Base-by-base conservation (phyloP, 92 coral and sea anemone species). In the Palythoa grandiflora region DNA sequence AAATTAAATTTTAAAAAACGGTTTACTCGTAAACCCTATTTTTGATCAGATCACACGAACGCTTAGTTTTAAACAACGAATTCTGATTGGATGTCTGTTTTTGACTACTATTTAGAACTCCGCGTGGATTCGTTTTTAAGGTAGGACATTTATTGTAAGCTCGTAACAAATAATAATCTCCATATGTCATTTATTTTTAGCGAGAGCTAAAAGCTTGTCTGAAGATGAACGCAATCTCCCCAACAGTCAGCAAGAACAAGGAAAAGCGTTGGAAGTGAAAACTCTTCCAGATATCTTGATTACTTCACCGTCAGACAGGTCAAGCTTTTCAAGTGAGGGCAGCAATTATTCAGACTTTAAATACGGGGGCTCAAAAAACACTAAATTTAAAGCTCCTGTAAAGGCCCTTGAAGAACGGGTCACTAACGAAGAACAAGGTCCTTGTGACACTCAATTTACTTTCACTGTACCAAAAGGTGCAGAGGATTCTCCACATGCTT, bases 311-410 rank as follows among this genome's bases (percentile, higher is more conserved):
- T 65, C 86, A 20, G 86, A 81, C 50, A 63, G 86, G 14, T 81
- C 86, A 28, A 81, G 86, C n/a, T 17, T 81, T 81, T 81, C 86
- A 47, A 81, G 86, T 81, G 86, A 81, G 11, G 86, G 75, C 28
- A 81, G 86, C 75, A n/a, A 12, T 51, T 65, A 20, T 20, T 80
- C 73, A 20, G 85, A 80, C 73, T 80, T 17, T 19, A 80, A 47
- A 40, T 63, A 80, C 75, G 73, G 65, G 60, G 75, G 21, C 15
- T 66, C 75, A 2, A 40, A 66, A n/a, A 60, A 66, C 9, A 21
- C 63, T 9, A 35, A 16, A 13, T 11, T 53, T 11, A 47, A 66
- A 1, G 74, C 36, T 14, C 75, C 60, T 13, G 5, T 79, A 53
- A 47, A 21, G 2, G 20, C 7, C 59, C 16, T 20, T 12, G 53